Evolutionary conservation across 2,113 vertebrate genomes (phyloP).

Genomic region (Patagioenas fasciata): DNA sequence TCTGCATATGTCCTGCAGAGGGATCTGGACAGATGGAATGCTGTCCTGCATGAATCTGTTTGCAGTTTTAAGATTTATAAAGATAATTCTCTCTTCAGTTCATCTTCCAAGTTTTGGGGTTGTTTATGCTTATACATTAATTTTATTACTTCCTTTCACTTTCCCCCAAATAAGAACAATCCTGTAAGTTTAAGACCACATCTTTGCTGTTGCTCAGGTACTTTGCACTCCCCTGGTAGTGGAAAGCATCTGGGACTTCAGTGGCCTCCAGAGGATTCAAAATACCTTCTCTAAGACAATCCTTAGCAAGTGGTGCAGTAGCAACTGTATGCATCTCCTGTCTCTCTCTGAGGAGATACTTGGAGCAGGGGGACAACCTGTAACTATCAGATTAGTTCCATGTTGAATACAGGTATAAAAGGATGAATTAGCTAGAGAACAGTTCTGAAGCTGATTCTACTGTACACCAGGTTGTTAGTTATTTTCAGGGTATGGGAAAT

Average conservation of each 20-base stretch:
- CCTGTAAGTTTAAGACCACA: background rate
- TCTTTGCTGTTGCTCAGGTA: background rate
- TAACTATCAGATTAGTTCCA: background rate
- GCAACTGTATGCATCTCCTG: background rate
- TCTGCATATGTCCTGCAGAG: constrained; percentile 32
- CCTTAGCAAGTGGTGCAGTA: background rate
- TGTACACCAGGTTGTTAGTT: background rate
- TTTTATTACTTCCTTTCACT: constrained; percentile 26
- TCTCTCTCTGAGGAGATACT: background rate
- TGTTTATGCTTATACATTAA: constrained; percentile 24
- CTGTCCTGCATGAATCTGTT: constrained; percentile 1
- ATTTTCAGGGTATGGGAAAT: background rate
- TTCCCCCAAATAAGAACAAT: background rate
- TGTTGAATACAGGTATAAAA: background rate
- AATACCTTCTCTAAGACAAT: background rate
- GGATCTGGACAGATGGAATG: background rate
- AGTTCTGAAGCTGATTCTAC: background rate
- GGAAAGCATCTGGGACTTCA: background rate
- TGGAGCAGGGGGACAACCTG: background rate
- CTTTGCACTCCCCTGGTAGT: background rate
- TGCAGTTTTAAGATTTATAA: constrained; percentile 15
- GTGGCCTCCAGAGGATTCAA: background rate
- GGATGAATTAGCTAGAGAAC: background rate
- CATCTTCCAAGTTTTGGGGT: constrained; percentile 2
- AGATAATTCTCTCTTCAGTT: constrained; percentile 42